Evolutionary conservation across 1,140 invertebrate species (phyloP).

Genomic region (Magallana gigas): DNA sequence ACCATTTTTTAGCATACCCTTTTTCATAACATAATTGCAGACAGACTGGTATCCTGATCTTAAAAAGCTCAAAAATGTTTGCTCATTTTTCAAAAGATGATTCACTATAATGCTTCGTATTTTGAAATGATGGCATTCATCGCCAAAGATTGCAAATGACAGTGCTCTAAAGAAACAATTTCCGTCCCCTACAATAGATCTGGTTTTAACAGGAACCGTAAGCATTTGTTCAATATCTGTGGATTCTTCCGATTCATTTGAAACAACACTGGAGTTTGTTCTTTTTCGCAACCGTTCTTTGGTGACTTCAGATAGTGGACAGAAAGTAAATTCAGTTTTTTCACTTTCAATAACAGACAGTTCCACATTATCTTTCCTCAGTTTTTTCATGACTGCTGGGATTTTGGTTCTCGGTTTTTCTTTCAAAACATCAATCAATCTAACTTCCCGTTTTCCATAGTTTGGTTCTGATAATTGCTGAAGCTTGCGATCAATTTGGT

Average conservation of each 20-base stretch:
- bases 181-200: conserved; percentile 25
- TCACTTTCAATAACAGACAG: neutral
- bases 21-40: conserved; percentile 37
- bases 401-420: neutral
- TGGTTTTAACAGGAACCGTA: conserved; percentile 3
- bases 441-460: neutral
- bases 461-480: conserved; percentile 6
- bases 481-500: neutral
- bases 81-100: conserved; percentile 11
- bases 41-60: conserved; percentile 45
- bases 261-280: neutral
- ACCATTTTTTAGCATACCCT: conserved; percentile 36
- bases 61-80: conserved; percentile 15
- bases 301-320: neutral
- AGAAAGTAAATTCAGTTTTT: neutral
- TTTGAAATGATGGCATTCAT: conserved; percentile 13
- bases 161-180: neutral
- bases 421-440: conserved; percentile 16
- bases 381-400: neutral
- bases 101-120: neutral
- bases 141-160: neutral
- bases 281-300: neutral
- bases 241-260: neutral
- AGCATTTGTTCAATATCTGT: neutral
- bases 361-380: neutral